Evolutionary conservation across 2,797 vertebrate species (phyloP).

Genomic region (Philypnodon macrostomus): DNA sequence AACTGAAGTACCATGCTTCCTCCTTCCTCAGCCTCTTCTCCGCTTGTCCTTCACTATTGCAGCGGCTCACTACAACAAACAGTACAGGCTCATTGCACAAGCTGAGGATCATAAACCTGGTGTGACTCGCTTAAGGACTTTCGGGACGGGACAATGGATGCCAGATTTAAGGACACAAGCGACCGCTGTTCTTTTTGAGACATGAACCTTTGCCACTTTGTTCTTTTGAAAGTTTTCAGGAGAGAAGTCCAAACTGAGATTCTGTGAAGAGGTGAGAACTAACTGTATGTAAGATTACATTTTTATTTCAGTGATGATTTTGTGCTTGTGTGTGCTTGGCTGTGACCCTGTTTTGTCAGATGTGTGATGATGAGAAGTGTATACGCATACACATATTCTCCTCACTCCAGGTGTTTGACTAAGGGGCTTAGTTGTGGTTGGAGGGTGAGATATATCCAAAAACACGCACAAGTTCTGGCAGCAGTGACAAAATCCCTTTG

Average conservation of each 20-base stretch:
- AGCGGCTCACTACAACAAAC: slow-evolving; percentile 44
- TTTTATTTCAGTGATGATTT: slow-evolving; percentile 18
- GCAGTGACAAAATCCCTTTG: slow-evolving; percentile 20
- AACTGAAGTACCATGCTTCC: slow-evolving; percentile 67
- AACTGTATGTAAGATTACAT: slow-evolving; percentile 47
- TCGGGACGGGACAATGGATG: slow-evolving; percentile 45
- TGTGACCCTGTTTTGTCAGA: slow-evolving; percentile 35
- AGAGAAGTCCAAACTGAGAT: slow-evolving; percentile 9
- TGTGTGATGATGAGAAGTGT: slow-evolving; percentile 28
- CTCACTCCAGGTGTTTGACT: slow-evolving; percentile 45
- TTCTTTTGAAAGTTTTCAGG: slow-evolving; percentile 52
- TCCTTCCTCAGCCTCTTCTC: slow-evolving; percentile 42
- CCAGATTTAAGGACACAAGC: slow-evolving; percentile 38
- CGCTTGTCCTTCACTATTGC: slow-evolving; percentile 37
- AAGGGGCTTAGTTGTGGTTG: slow-evolving; percentile 32
- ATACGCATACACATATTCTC: too few relatives aligned
- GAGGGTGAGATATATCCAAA: slow-evolving; percentile 30
- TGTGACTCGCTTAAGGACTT: slow-evolving; percentile 50
- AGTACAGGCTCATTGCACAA: slow-evolving; percentile 41
- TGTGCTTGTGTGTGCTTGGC: slow-evolving; percentile 9
- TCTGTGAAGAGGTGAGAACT: slow-evolving; percentile 30
- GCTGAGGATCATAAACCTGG: slow-evolving; percentile 43
- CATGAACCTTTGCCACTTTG: slow-evolving; percentile 33
- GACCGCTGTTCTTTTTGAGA: slow-evolving; percentile 26
- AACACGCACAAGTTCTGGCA: slow-evolving; percentile 25